Percentiles rank a stretch among this genome's conserved stretches.
Conservation (phyloP, 2,797 vertebrate species). For the Botia almorhae region DNA sequence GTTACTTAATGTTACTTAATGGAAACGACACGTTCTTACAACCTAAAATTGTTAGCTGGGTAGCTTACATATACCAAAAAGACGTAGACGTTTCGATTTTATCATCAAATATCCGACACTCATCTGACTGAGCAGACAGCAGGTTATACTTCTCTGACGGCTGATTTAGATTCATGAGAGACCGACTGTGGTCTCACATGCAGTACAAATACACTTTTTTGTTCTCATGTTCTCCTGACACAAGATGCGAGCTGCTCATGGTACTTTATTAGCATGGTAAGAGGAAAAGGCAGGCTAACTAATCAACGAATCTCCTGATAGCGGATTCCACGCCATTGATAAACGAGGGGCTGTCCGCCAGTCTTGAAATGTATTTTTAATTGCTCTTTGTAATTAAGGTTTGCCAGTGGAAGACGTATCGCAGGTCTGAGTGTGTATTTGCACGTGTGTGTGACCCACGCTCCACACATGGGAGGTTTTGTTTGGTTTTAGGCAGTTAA, state of each 20-base stretch:
- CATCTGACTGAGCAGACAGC: background rate
- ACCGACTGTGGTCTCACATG: too few species aligned
- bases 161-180: constrained; percentile 28
- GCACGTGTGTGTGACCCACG: constrained; percentile 52
- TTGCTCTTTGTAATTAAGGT: constrained; percentile 72
- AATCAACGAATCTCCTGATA: constrained; percentile 79
- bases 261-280: constrained; percentile 79
- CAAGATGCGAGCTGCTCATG: constrained; percentile 68
- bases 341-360: constrained; percentile 69
- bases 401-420: constrained; percentile 60
- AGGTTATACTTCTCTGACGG: constrained; percentile 29
- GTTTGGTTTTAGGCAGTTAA: constrained; percentile 54
- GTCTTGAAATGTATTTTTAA: constrained; percentile 69
- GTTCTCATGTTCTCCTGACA: constrained; percentile 29
- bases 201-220: constrained; percentile 30
- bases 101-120: constrained; percentile 24
- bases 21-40: too few species aligned
- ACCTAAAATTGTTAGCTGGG: constrained; percentile 7
- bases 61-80: constrained; percentile 44
- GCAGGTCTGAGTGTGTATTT: constrained; percentile 41
- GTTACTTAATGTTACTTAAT: too few species aligned
- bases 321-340: constrained; percentile 72
- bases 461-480: constrained; percentile 58
- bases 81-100: constrained; percentile 34
- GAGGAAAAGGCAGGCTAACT: constrained; percentile 77